Evolutionary conservation across 1,140 invertebrate species (phyloP).

Genomic region (Aphaenogaster floridana): DNA sequence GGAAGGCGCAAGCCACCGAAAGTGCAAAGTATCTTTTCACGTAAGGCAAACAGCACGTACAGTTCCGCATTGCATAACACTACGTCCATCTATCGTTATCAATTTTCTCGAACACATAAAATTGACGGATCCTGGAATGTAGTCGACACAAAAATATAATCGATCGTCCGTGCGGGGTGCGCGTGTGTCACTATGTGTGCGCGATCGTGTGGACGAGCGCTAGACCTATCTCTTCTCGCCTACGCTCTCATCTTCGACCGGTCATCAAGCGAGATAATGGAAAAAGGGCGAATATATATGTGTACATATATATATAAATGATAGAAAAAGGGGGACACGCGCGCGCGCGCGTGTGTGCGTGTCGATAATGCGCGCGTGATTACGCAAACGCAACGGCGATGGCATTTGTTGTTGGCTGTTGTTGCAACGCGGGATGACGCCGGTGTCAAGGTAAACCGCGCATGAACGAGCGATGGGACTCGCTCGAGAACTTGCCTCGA

Average conservation of each 20-base stretch:
- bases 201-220: slow-evolving; percentile 31
- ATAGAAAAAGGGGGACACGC: not conserved
- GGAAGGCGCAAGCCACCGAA: not conserved
- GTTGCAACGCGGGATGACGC: slow-evolving; percentile 32
- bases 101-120: slow-evolving; percentile 16
- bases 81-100: slow-evolving; percentile 15
- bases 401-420: slow-evolving; percentile 53
- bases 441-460: slow-evolving; percentile 63
- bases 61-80: slow-evolving; percentile 12
- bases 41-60: slow-evolving; percentile 20
- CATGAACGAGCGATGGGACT: slow-evolving; percentile 11
- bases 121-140: not conserved
- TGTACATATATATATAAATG: not conserved
- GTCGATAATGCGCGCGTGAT: slow-evolving; percentile 46
- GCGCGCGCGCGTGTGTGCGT: not conserved
- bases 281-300: slow-evolving; percentile 21
- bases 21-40: not conserved
- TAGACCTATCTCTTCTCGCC: slow-evolving; percentile 26
- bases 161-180: slow-evolving; percentile 25
- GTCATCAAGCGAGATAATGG: slow-evolving; percentile 46
- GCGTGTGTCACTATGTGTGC: slow-evolving; percentile 4
- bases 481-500: not conserved
- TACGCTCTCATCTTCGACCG: slow-evolving; percentile 38
- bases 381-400: slow-evolving; percentile 49
- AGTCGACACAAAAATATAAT: slow-evolving; percentile 31